phyloP scores from a whole-genome alignment of 1,140 invertebrate genomes.

The Brachionus calyciflorus region DNA sequence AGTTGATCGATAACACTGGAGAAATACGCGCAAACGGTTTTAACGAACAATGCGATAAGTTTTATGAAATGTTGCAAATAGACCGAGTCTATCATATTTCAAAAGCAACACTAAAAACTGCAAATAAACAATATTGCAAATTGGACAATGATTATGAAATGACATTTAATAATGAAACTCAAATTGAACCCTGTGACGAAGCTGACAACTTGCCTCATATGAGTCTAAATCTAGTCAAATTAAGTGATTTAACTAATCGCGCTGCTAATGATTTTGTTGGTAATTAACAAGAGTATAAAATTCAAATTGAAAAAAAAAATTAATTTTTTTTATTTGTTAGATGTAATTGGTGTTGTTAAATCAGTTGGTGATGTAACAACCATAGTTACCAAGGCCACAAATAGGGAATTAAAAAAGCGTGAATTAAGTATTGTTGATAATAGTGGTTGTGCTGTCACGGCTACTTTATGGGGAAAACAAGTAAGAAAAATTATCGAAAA shows the following conservation, averaged over 20 bases:
- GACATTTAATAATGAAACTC: slow-evolving; percentile 77
- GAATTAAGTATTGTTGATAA: slow-evolving; percentile 84
- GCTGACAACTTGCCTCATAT: slow-evolving; percentile 70
- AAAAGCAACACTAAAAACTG: slow-evolving; percentile 75
- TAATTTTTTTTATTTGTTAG: slow-evolving; percentile 62
- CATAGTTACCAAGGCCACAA: slow-evolving; percentile 71
- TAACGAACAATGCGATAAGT: slow-evolving; percentile 82
- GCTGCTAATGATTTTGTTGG: slow-evolving; percentile 65
- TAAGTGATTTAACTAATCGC: slow-evolving; percentile 71
- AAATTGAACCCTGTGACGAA: slow-evolving; percentile 62
- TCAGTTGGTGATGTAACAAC: slow-evolving; percentile 69
- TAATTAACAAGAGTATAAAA: slow-evolving; percentile 65
- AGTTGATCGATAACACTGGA: slow-evolving; percentile 85
- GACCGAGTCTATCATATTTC: slow-evolving; percentile 78
- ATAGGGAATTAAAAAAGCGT: slow-evolving; percentile 81
- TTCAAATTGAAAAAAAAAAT: slow-evolving; percentile 48
- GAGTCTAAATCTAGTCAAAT: slow-evolving; percentile 77
- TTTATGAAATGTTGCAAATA: slow-evolving; percentile 82
- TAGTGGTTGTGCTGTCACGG: slow-evolving; percentile 71
- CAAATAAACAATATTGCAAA: slow-evolving; percentile 81
- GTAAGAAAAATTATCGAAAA: too few species aligned
- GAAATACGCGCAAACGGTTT: slow-evolving; percentile 94
- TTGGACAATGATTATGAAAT: slow-evolving; percentile 94
- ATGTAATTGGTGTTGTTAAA: slow-evolving; percentile 87
- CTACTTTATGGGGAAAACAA: slow-evolving; percentile 64